Base-by-base conservation (phyloP, 2,113 vertebrate species). In the Dromiciops gliroides region DNA sequence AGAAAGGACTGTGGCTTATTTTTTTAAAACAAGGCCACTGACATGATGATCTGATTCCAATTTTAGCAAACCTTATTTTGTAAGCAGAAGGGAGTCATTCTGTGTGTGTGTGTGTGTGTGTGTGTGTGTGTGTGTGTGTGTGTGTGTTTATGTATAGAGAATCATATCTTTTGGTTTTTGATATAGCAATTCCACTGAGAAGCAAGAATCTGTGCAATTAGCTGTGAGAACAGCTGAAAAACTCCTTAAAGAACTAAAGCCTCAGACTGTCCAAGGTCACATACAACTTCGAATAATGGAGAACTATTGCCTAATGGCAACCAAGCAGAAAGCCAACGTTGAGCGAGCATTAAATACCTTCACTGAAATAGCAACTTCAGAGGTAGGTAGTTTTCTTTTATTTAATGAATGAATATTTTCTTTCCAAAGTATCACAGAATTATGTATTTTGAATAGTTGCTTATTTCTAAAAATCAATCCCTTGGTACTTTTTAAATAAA, bases 151-250 rank as follows among this genome's bases (percentile, higher is more conserved):
- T 75, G 83, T 31, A 53, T 92, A 48, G 12, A 75, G 6, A 88
- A 92, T 92, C 94, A 48, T 92, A 67, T 50, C 52, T 92, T 97
- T 93, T 37, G 11, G 10, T 92, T 50, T 97, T 93, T 1, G 92
- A 7, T 97, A 24, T 93, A 99, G 99, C 95, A 99, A 99, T 98
- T 99, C 99, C 51, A 99, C 99, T 49, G 99, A 99, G 97, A 99
- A 99, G 98, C 99, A 99, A 96, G 99, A 99, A 94, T 99, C 99
- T 0, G 99, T 99, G 95, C 99, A 99, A 97, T 98, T 99, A 95
- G 99, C 99, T 92, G 99, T 99, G 95, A 99, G 99, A 97, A 99
- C 99, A 37, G 99, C 99, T 26, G 99, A 99, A 98, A 99, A 99
- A 96, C 99, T 99, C 91, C 98, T 99, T 93, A 99, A 99, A 96